These are phyloP conservation scores for Galaxias olidus DNA, from an alignment of 2,797 vertebrate genomes.

Conservation along the genomic window DNA sequence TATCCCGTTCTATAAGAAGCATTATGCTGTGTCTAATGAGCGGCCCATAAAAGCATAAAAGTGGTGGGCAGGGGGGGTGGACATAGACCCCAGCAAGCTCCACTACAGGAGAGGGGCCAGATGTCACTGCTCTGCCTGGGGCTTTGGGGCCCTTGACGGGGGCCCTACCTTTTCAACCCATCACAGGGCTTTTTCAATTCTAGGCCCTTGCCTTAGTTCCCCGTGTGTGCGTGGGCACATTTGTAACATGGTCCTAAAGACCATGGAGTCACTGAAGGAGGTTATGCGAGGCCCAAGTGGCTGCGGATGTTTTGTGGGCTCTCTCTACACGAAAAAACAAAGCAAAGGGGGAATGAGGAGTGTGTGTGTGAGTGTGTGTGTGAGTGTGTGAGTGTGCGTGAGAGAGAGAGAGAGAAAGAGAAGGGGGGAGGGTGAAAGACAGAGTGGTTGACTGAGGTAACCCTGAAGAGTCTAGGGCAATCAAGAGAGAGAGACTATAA, in stretches of 20 bases:
- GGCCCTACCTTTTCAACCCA: conserved; percentile 53
- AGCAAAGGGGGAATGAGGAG: conserved; percentile 11
- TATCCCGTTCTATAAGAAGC: too few species aligned
- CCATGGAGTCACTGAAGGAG: too few species aligned
- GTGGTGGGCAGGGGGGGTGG: neutral
- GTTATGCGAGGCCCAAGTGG: conserved; percentile 49
- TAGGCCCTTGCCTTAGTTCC: neutral
- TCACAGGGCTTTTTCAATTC: conserved; percentile 58
- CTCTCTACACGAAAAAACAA: too few species aligned
- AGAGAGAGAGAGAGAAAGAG: neutral
- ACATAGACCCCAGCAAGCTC: conserved; percentile 32
- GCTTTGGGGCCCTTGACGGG: conserved; percentile 57
- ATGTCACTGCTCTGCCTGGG: conserved; percentile 61
- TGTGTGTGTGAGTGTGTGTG: neutral
- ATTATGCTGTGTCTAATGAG: too few species aligned
- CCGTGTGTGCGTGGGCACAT: conserved; percentile 24
- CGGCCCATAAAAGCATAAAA: neutral
- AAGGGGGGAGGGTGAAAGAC: conserved; percentile 11
- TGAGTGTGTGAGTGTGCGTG: neutral
- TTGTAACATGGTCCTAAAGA: neutral
- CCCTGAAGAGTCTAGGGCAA: neutral
- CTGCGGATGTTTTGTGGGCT: conserved; percentile 42
- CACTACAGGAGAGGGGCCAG: conserved; percentile 63
- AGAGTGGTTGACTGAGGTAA: conserved; percentile 23
- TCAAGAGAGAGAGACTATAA: neutral